phyloP scores from a whole-genome alignment of 2,888 invertebrate species.

The Ophion ventricosus region DNA sequence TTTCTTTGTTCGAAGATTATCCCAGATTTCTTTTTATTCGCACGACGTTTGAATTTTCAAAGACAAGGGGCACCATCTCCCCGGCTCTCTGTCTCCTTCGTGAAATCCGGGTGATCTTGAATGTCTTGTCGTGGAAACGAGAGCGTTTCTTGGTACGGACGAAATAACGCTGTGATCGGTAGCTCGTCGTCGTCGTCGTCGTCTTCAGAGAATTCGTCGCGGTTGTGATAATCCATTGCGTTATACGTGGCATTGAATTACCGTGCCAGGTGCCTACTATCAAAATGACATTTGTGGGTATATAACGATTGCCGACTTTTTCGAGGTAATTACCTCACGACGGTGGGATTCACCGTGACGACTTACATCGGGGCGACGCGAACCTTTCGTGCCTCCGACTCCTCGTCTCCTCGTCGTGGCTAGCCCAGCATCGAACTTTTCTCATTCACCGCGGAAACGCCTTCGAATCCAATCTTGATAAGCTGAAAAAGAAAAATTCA shows the following conservation, averaged over 20 bases:
- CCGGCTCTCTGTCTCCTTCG: conserved; percentile 13
- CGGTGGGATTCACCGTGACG: conserved; percentile 60
- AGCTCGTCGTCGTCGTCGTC: conserved; percentile 7
- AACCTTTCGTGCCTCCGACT: background rate
- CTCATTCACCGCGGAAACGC: background rate
- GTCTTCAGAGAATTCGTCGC: conserved; percentile 35
- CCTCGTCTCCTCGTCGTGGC: too few relatives aligned
- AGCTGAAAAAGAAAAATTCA: conserved; percentile 35
- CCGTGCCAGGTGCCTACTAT: conserved; percentile 67
- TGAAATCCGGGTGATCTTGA: background rate
- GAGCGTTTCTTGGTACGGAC: conserved; percentile 38
- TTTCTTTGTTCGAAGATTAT: conserved; percentile 68
- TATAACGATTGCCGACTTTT: conserved; percentile 33
- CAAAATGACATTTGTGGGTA: conserved; percentile 69
- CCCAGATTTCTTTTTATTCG: background rate
- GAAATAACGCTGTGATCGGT: conserved; percentile 36
- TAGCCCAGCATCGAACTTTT: conserved; percentile 23
- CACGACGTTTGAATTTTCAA: conserved; percentile 35
- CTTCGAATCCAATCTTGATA: conserved; percentile 12
- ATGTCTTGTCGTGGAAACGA: conserved; percentile 20
- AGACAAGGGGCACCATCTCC: conserved; percentile 31
- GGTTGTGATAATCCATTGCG: conserved; percentile 54
- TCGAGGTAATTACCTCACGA: conserved; percentile 64
- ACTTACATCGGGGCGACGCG: background rate
- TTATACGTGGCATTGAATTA: conserved; percentile 32